Base-by-base conservation (phyloP, 2,113 vertebrate species). In the Amia ocellicauda region DNA sequence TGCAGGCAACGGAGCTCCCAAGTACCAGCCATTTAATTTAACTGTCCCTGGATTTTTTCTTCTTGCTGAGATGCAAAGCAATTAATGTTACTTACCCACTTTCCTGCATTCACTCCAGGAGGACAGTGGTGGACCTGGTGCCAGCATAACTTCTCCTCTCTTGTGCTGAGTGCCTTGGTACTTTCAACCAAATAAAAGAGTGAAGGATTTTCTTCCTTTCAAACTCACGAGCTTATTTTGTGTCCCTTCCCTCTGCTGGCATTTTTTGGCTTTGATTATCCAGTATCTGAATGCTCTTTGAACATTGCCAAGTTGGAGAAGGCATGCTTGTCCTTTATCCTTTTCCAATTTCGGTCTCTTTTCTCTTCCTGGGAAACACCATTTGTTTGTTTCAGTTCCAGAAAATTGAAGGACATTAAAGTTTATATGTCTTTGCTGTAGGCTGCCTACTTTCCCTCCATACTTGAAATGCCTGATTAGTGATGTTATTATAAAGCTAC, bases 361-460 rank as follows among this genome's bases (percentile, higher is more conserved):
- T 50, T 52, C 7, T 27, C 19, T 59, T 42, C 23, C 64, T 40
- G 28, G 45, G 28, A 51, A 24, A 41, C 31, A 27, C 22, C 8
- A 42, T 16, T 29, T 57, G 53, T 64, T 59, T 59, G 28, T 23
- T 41, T 43, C 10, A 22, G 27, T 47, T 66, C 55, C 29, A n/a
- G 20, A 17, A 8, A 10, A 45, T 41, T 51, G 63, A n/a, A 55
- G 47, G 29, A 26, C 28, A 16, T 19, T 40, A n/a, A 27, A 16
- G 20, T 58, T 29, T 45, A 19, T 29, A n/a, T 62, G 58, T 11
- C 41, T 60, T 60, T 49, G 58, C 16, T 58, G n/a, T n/a, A 10
- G 22, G 16, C 43, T 27, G 27, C 31, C 14, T 47, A 41, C 42
- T 31, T 2, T 47, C 42, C 26, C 24, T 17, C 58, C 40, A 11